These are phyloP conservation scores for Elachura formosa DNA, from an alignment of 2,113 vertebrate genomes.

Conservation along the genomic window DNA sequence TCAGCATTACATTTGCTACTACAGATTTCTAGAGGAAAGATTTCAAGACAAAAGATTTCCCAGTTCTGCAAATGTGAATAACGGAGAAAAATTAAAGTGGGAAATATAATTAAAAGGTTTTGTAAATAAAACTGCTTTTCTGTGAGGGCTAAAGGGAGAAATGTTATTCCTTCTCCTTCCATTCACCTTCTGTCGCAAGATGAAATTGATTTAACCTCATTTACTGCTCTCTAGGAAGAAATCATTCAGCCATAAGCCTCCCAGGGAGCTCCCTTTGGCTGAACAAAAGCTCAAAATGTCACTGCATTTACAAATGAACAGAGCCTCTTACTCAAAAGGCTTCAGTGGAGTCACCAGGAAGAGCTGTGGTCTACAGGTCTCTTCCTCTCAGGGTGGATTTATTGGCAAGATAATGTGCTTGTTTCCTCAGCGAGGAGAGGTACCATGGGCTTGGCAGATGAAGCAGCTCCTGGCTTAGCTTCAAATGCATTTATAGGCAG, in stretches of 20 bases:
- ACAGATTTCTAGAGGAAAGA: not conserved
- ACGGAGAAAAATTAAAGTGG: not conserved
- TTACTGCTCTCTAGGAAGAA: slow-evolving; percentile 69
- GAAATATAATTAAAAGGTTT: not conserved
- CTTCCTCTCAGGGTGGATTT: not conserved
- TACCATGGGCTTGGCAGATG: not conserved
- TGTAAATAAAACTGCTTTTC: not conserved
- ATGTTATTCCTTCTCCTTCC: not conserved
- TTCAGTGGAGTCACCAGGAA: not conserved
- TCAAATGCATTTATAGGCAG: not conserved
- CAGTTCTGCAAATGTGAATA: not conserved
- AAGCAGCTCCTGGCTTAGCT: not conserved
- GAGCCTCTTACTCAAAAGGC: slow-evolving; percentile 49
- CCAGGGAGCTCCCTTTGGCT: slow-evolving; percentile 42
- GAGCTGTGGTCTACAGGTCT: not conserved
- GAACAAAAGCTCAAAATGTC: slow-evolving; percentile 74
- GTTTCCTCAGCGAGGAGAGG: not conserved
- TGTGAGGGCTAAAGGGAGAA: not conserved
- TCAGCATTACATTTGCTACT: not conserved
- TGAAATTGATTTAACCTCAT: slow-evolving; percentile 67
- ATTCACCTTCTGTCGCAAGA: not conserved
- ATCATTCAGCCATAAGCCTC: slow-evolving; percentile 55
- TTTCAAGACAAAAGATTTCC: not conserved
- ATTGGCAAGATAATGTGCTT: slow-evolving; percentile 1
- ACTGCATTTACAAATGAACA: slow-evolving; percentile 67